Percentiles rank a stretch among this genome's conserved stretches.
Evolutionary conservation across 2,888 invertebrate species (phyloP).

Genomic region (Xylota segnis): DNA sequence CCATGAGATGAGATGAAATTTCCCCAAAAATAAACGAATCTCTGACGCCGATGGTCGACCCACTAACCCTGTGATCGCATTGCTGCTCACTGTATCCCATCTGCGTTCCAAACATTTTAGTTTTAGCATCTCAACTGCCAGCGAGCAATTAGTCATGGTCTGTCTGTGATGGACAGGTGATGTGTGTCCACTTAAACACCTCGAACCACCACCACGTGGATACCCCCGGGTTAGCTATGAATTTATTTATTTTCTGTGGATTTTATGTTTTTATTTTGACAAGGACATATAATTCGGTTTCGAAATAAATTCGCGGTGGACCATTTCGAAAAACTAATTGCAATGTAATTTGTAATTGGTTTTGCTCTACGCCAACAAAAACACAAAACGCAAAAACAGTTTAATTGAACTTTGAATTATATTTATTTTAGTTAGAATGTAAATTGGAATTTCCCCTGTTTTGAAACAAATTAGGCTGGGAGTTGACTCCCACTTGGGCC

Average conservation of each 20-base stretch:
- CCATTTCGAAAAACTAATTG: not conserved
- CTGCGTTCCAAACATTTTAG: not conserved
- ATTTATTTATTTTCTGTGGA: conserved; percentile 5
- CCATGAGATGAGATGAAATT: not conserved
- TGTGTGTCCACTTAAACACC: conserved; percentile 6
- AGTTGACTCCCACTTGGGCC: too few species aligned
- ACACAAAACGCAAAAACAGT: too few species aligned
- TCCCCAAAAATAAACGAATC: not conserved
- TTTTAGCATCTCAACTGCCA: not conserved
- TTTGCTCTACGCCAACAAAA: too few species aligned
- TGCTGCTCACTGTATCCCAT: not conserved
- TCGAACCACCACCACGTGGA: not conserved
- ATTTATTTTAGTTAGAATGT: too few species aligned
- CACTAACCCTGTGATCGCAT: conserved; percentile 4
- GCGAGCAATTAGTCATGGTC: not conserved
- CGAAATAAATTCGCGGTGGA: conserved; percentile 11
- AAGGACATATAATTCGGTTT: conserved; percentile 6
- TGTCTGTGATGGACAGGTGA: conserved; percentile 1
- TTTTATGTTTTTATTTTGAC: not conserved
- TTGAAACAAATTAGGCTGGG: too few species aligned
- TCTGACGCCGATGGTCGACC: conserved; percentile 2
- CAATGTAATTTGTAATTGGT: conserved; percentile 1
- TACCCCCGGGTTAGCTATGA: not conserved
- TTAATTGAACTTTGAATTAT: too few species aligned
- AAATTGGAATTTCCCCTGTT: too few species aligned